These are phyloP conservation scores for Parapsyche elsis DNA, from an alignment of 1,140 invertebrate species.

Conservation along the genomic window DNA sequence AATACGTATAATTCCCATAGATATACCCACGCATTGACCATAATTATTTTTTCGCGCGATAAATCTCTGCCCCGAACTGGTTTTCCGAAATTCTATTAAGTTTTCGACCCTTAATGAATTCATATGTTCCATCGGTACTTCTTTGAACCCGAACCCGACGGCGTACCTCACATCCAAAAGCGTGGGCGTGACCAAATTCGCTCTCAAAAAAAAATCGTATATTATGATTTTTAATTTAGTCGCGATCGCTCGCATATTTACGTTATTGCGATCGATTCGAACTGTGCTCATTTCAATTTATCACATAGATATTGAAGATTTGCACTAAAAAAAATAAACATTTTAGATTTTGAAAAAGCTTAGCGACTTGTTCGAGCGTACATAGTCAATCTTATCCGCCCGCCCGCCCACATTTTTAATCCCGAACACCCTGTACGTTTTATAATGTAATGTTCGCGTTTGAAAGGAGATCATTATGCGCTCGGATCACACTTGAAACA, in stretches of 20 bases:
- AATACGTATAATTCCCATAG: neutral
- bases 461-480: conserved; percentile 3
- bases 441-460: no score
- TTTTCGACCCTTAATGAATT: neutral
- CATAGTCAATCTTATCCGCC: conserved; percentile 28
- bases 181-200: neutral
- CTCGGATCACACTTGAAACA: neutral
- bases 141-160: neutral
- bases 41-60: neutral
- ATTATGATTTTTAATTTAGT: no score
- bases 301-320: no score
- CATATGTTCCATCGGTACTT: neutral
- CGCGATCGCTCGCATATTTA: neutral
- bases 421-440: no score
- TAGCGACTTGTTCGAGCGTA: neutral
- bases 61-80: neutral
- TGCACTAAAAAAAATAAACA: neutral
- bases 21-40: neutral
- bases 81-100: neutral
- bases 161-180: neutral
- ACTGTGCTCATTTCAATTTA: no score
- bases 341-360: neutral
- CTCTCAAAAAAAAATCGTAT: neutral
- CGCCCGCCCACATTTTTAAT: conserved; percentile 40
- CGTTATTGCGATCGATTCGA: neutral